Conservation (phyloP, 2,797 vertebrate genomes). For the Phylloscopus collybita region DNA sequence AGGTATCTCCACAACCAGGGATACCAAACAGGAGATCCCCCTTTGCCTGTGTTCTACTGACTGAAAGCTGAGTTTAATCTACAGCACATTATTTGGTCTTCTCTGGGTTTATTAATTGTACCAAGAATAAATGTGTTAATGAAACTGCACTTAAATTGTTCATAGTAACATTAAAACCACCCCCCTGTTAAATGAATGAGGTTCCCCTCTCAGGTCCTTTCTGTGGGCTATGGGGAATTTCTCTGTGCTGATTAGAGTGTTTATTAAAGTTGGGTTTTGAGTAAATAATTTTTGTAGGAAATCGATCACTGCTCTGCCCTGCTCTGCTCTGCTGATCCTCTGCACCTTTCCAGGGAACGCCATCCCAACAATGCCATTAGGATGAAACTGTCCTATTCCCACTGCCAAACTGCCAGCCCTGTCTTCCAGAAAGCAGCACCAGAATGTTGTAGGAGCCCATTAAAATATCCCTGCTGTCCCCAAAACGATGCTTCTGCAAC, state of each 20-base stretch:
- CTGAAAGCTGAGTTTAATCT: background rate
- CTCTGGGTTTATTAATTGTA: background rate
- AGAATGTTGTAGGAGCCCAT: background rate
- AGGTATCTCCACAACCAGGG: background rate
- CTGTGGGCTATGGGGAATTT: background rate
- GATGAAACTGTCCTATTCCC: background rate
- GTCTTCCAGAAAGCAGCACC: background rate
- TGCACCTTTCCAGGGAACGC: background rate
- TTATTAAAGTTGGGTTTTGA: background rate
- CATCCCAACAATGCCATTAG: background rate
- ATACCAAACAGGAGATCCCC: background rate
- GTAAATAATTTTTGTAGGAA: background rate
- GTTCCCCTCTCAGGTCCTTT: background rate
- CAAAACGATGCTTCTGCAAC: background rate
- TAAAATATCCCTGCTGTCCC: background rate
- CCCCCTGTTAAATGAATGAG: background rate
- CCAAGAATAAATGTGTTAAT: background rate
- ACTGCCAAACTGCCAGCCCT: background rate
- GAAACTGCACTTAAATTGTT: background rate
- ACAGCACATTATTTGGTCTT: background rate
- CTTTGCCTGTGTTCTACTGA: background rate
- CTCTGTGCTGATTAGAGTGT: background rate
- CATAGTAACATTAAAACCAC: background rate
- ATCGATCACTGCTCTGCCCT: fast-evolving
- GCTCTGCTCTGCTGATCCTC: background rate